These are phyloP conservation scores for Mus pahari DNA, from an alignment of 2,113 vertebrate species.

Conservation along the genomic window DNA sequence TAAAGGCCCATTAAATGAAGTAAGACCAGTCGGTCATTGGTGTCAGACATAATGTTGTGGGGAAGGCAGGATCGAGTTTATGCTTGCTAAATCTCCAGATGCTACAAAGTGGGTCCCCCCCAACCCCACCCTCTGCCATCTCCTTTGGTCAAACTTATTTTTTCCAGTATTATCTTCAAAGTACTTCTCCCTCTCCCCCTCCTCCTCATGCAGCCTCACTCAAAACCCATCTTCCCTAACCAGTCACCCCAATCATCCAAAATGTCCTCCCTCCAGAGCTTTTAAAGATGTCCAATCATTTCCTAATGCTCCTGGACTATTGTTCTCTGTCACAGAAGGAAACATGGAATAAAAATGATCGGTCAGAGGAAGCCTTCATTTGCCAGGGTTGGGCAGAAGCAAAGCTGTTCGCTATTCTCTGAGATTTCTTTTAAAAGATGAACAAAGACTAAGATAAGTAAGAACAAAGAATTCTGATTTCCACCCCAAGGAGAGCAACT, in stretches of 20 bases:
- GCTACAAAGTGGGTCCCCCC: no score
- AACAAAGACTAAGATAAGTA: conserved; percentile 22
- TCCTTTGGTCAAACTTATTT: conserved; percentile 17
- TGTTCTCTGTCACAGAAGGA: conserved; percentile 27
- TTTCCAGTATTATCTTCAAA: neutral
- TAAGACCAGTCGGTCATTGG: neutral
- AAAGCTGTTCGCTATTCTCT: conserved; percentile 47
- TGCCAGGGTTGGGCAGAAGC: neutral
- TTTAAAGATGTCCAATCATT: conserved; percentile 33
- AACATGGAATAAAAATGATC: conserved; percentile 50
- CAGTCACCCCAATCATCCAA: neutral
- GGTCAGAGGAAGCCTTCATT: neutral
- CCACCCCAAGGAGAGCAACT: conserved; percentile 9
- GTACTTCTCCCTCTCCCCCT: neutral
- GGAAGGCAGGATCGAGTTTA: neutral
- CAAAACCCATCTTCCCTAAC: neutral
- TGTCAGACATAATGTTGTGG: neutral
- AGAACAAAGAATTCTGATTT: conserved; percentile 65
- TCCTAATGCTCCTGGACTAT: neutral
- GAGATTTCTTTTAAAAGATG: conserved; percentile 46
- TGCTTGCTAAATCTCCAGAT: conserved; percentile 20
- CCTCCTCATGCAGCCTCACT: neutral
- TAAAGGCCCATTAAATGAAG: conserved; percentile 31
- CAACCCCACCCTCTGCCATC: neutral
- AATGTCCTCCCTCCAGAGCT: neutral